phyloP scores from a whole-genome alignment of 2,113 vertebrate genomes.

The Cyprinodon brontotheroides region DNA sequence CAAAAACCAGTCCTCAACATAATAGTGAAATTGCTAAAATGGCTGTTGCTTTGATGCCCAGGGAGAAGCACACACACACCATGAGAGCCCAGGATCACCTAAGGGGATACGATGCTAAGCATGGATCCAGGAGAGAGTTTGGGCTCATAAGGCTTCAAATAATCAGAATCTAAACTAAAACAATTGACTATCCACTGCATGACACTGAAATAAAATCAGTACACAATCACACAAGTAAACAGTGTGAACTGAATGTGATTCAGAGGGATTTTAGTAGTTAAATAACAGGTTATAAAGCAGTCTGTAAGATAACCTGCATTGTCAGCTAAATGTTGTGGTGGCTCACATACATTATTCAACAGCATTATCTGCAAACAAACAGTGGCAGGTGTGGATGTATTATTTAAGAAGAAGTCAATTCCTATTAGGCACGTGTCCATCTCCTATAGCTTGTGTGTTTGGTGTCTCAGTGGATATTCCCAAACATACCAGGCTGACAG shows the following conservation, averaged over 20 bases:
- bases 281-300: slow-evolving; percentile 13
- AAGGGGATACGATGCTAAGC: not conserved
- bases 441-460: slow-evolving; percentile 30
- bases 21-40: too few species aligned
- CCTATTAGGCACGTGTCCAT: slow-evolving; percentile 69
- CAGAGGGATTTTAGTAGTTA: not conserved
- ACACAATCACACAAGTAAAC: not conserved
- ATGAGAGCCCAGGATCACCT: not conserved
- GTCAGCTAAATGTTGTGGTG: slow-evolving; percentile 40
- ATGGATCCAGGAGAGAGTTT: not conserved
- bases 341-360: slow-evolving; percentile 69
- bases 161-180: slow-evolving; percentile 6
- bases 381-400: slow-evolving; percentile 75
- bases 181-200: not conserved
- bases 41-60: too few species aligned
- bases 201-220: not conserved
- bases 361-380: slow-evolving; percentile 70
- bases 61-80: not conserved
- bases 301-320: slow-evolving; percentile 3
- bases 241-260: not conserved
- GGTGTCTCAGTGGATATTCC: slow-evolving; percentile 26
- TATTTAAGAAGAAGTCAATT: slow-evolving; percentile 76
- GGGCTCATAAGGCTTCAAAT: slow-evolving; percentile 10
- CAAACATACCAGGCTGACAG: slow-evolving; percentile 54
- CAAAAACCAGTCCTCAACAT: too few species aligned